Base-by-base conservation (phyloP, 2,797 vertebrate species). In the Enoplosus armatus region DNA sequence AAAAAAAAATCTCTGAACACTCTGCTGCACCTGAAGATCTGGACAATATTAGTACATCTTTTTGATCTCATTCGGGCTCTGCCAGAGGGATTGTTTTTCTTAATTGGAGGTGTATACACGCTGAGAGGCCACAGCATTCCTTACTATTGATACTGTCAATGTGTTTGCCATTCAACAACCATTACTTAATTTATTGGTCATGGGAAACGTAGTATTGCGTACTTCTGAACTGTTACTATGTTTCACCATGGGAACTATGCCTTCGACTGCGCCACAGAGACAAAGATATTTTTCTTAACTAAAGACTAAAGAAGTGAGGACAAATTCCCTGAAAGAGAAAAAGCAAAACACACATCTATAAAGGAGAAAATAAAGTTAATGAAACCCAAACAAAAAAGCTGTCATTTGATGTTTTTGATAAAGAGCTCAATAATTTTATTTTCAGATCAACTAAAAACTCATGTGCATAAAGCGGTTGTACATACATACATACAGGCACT, bases 11-110 rank as follows among this genome's bases (percentile, higher is more conserved):
- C 11, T 65, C 39, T 6, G 3, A 76, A 18, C 24, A 29, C 61
- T 47, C 18, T 4, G 35, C 65, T 77, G 65, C 85, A 92, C 80
- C 86, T 89, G 73, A 85, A 86, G 50, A 84, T 85, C 85, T 89
- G 87, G 82, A 85, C 35, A 8, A 79, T 72, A 75, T 90, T 90
- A 86, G 70, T 47, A 15, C 15, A 18, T 83, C 60, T 80, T 77
- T 87, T 84, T 87, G 67, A 86, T 84, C 79, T 79, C 37, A 22
- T 79, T 84, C 60, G 10, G 41, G 56, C 72, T 80, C 51, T 62
- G 37, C 78, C 72, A 75, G 61, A 73, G 48, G 54, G 53, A 66
- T 80, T 82, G n/a, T 73, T 82, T 75, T 54, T 77, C 45, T 54
- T 83, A 82, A 85, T 55, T 86, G 78, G 64, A 89, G 82, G 76